Evolutionary conservation across 2,797 vertebrate species (phyloP).

Genomic region (Pantherophis alleghaniensis): DNA sequence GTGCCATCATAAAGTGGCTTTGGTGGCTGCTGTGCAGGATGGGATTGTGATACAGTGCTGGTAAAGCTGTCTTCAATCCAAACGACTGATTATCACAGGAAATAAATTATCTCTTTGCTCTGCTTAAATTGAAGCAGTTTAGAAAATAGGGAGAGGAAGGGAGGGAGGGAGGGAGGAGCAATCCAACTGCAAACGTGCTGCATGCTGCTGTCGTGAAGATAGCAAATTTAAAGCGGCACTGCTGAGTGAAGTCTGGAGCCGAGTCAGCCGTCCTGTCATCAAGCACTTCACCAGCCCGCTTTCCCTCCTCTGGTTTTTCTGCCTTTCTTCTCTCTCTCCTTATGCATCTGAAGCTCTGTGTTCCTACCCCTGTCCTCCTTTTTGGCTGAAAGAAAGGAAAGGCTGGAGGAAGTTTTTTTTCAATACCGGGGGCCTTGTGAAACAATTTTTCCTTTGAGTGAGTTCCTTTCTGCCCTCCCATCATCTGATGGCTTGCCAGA

Average conservation of each 20-base stretch:
- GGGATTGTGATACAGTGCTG: not conserved
- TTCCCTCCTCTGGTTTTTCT: conserved; percentile 10
- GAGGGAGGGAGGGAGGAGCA: too few species aligned
- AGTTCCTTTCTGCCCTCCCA: not conserved
- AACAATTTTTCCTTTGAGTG: not conserved
- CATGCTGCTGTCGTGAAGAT: conserved; percentile 39
- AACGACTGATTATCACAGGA: conserved; percentile 24
- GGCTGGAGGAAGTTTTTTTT: conserved; percentile 40
- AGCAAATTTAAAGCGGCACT: conserved; percentile 40
- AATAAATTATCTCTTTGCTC: conserved; percentile 48
- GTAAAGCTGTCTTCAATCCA: not conserved
- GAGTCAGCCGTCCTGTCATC: conserved; percentile 43
- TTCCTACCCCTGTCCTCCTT: conserved; percentile 24
- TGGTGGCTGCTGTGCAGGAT: not conserved
- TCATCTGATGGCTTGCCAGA: conserved; percentile 21
- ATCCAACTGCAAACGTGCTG: conserved; percentile 19
- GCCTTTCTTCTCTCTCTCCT: not conserved
- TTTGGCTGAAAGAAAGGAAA: conserved; percentile 42
- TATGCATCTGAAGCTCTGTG: conserved; percentile 27
- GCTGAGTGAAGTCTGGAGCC: conserved; percentile 25
- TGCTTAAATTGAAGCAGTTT: not conserved
- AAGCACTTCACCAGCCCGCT: conserved; percentile 6
- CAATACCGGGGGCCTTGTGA: not conserved
- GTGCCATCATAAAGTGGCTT: not conserved
- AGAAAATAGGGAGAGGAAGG: not conserved